A percentile compares a stretch with the other conserved stretches of the same genome.
These are phyloP conservation scores for Stegostoma tigrinum DNA, from an alignment of 2,113 vertebrate species.

Conservation along the genomic window DNA sequence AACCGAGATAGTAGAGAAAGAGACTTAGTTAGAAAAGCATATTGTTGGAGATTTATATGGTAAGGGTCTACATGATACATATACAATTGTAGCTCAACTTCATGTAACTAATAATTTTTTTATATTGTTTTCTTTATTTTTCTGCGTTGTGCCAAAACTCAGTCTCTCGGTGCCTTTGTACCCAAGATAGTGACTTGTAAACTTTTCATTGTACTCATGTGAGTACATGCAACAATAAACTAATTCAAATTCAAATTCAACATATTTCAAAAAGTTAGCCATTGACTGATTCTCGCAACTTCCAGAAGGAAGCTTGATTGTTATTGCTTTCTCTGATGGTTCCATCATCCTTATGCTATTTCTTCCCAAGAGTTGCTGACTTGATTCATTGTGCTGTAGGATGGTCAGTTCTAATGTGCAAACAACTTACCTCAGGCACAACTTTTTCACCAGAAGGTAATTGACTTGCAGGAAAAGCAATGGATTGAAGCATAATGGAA, in stretches of 20 bases:
- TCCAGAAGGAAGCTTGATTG: too few species aligned
- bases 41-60: neutral
- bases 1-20: neutral
- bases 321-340: neutral
- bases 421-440: neutral
- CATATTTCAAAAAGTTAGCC: too few species aligned
- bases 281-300: too few species aligned
- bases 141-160: too few species aligned
- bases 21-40: neutral
- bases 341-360: neutral
- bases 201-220: too few species aligned
- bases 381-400: neutral
- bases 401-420: neutral
- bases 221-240: too few species aligned
- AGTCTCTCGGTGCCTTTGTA: too few species aligned
- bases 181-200: too few species aligned
- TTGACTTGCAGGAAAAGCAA: neutral
- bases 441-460: neutral
- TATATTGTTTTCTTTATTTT: too few species aligned
- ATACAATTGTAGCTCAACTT: too few species aligned
- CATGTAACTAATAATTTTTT: too few species aligned
- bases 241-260: too few species aligned
- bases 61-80: neutral
- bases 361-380: neutral
- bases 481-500: neutral